These are phyloP conservation scores for Megaceryle torquata DNA, from an alignment of 2,113 vertebrate species.

Conservation along the genomic window DNA sequence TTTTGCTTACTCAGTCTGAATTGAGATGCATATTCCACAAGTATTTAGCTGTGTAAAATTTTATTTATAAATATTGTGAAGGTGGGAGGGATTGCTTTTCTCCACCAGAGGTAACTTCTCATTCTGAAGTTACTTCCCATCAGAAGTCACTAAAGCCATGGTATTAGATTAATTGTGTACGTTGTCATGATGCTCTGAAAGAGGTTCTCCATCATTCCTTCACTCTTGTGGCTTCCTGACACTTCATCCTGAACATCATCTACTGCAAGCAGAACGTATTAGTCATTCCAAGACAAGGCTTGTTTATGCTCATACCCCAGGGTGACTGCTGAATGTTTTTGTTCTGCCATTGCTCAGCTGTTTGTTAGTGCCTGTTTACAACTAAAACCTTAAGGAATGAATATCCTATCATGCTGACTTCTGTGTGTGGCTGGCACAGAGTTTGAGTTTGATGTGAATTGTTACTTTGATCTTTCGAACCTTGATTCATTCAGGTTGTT, in stretches of 20 bases:
- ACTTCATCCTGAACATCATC: background rate
- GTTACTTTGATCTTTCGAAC: background rate
- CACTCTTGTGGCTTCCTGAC: background rate
- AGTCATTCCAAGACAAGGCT: conserved; percentile 19
- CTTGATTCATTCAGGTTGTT: background rate
- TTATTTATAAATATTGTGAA: background rate
- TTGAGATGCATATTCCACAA: conserved; percentile 34
- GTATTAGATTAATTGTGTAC: background rate
- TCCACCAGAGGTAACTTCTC: background rate
- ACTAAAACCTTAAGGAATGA: background rate
- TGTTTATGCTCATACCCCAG: background rate
- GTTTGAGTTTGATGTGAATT: background rate
- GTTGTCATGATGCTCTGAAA: background rate
- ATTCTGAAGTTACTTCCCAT: background rate
- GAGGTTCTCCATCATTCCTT: background rate
- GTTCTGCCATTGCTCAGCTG: conserved; percentile 6
- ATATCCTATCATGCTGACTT: background rate
- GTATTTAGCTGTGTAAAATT: conserved; percentile 6
- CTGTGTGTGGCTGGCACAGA: background rate
- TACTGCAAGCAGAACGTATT: background rate
- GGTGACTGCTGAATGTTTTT: conserved; percentile 19
- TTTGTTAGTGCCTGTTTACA: conserved; percentile 36
- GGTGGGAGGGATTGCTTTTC: background rate
- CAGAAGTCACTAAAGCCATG: background rate
- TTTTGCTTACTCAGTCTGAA: conserved; percentile 56